Base-by-base conservation (phyloP, 2,113 vertebrate genomes). In the Coptodon rendalli region DNA sequence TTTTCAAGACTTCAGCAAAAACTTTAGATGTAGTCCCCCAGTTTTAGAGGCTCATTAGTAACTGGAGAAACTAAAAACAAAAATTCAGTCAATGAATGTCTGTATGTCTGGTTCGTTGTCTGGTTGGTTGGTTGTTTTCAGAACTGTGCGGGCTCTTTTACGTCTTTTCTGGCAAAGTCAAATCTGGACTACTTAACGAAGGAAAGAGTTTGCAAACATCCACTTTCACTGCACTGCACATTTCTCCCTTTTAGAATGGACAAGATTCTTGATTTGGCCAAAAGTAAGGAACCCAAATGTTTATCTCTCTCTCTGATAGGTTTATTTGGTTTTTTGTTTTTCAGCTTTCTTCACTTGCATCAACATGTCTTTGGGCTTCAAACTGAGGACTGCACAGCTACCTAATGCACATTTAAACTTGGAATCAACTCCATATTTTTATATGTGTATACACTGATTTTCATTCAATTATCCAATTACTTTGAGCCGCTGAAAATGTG, bases 321-420 rank as follows among this genome's bases (percentile, higher is more conserved):
- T 43, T 45, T 17, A 10, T 45, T 45, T 73, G 5, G 0, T 40
- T 40, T 68, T 68, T 40, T 9, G 19, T 14, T 22, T 68, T 68
- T 40, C 63, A 68, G 36, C 11, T 40, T 22, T 40, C 38, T 73
- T 73, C 38, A 73, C 40, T 43, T 48, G 22, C 68, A 73, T 73
- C 38, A 45, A 24, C 38, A 17, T 45, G 22, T 73, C 40, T 73
- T 45, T 27, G 68, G 14, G 13, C 40, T 16, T 73, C 40, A 27
- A 6, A 27, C 9, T 73, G 27, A 45, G 68, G 12, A 45, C 38
- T 76, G 68, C 14, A 29, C 24, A 29, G 68, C 68, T 7, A 48
- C 43, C 4, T 29, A 48, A 76, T 76, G 68, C 14, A 48, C 22
- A 17, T 76, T 29, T 29, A 48, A 34, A 22, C 13, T 31, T 14